Percentiles rank a stretch among this genome's conserved stretches.
Evolutionary conservation across 1,140 invertebrate species (phyloP).

Genomic region (Rhopalosiphum padi): DNA sequence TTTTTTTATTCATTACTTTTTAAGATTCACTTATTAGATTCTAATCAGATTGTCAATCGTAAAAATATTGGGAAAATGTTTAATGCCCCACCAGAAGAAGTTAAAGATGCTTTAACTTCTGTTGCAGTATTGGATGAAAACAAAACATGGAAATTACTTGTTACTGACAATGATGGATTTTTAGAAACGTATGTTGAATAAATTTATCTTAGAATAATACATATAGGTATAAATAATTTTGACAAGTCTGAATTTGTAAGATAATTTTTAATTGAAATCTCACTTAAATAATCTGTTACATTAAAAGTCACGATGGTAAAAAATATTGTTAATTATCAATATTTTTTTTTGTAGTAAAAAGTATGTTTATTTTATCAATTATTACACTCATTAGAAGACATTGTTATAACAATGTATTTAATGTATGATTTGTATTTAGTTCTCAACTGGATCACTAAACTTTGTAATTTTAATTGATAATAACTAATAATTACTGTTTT

Average conservation of each 20-base stretch:
- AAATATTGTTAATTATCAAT: neutral
- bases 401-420: too few relatives aligned
- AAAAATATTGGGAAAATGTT: constrained; percentile 37
- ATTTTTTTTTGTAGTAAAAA: neutral
- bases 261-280: neutral
- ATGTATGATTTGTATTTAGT: neutral
- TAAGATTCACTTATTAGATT: constrained; percentile 41
- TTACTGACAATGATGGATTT: neutral
- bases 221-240: neutral
- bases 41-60: constrained; percentile 10
- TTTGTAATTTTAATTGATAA: neutral
- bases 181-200: constrained; percentile 32
- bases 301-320: neutral
- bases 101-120: constrained; percentile 21
- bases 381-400: neutral
- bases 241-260: neutral
- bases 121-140: constrained; percentile 27
- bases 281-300: neutral
- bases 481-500: neutral
- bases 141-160: constrained; percentile 26
- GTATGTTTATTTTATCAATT: neutral
- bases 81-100: constrained; percentile 49
- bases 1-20: neutral
- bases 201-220: neutral
- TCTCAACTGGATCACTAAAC: neutral